A percentile compares a stretch with the other conserved stretches of the same genome.
These are phyloP conservation scores for Sebastes kiyomatsui DNA, from an alignment of 2,797 vertebrate genomes.

Conservation along the genomic window DNA sequence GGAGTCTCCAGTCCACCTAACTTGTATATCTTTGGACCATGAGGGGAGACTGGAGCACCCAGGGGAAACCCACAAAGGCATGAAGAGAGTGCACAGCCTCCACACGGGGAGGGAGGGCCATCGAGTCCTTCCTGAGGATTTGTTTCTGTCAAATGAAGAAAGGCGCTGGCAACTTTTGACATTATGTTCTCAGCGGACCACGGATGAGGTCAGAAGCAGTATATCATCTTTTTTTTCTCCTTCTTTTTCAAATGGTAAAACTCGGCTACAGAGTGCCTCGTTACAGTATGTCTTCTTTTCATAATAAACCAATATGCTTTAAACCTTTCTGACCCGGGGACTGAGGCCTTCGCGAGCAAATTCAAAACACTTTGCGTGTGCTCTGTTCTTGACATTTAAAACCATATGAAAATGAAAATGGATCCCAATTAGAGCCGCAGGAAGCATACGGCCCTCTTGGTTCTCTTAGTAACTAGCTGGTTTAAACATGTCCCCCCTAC, in stretches of 20 bases:
- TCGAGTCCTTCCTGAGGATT: conserved; percentile 60
- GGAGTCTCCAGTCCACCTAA: conserved; percentile 7
- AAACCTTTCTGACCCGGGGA: conserved; percentile 46
- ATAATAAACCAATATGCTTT: conserved; percentile 57
- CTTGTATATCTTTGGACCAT: conserved; percentile 7
- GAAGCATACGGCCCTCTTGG: conserved; percentile 33
- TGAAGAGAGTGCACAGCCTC: conserved; percentile 10
- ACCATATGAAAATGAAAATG: conserved; percentile 71
- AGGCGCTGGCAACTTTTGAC: conserved; percentile 66
- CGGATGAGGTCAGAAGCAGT: conserved; percentile 61
- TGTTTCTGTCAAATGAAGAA: conserved; percentile 70
- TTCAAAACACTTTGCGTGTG: conserved; percentile 63
- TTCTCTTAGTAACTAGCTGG: conserved; percentile 58
- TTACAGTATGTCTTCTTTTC: conserved; percentile 27
- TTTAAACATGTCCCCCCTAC: conserved; percentile 36
- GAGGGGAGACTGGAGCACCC: conserved; percentile 16
- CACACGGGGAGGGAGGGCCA: conserved; percentile 19
- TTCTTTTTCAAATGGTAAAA: neutral
- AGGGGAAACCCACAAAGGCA: conserved; percentile 15
- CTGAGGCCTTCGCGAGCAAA: conserved; percentile 42
- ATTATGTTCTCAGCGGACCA: conserved; percentile 58
- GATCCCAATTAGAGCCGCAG: conserved; percentile 69
- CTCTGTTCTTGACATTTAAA: conserved; percentile 77
- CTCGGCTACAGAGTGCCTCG: neutral
- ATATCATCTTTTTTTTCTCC: conserved; percentile 28